A percentile compares a stretch with the other conserved stretches of the same genome.
Conservation (phyloP, 2,113 vertebrate genomes). For the Paramormyrops kingsleyae region DNA sequence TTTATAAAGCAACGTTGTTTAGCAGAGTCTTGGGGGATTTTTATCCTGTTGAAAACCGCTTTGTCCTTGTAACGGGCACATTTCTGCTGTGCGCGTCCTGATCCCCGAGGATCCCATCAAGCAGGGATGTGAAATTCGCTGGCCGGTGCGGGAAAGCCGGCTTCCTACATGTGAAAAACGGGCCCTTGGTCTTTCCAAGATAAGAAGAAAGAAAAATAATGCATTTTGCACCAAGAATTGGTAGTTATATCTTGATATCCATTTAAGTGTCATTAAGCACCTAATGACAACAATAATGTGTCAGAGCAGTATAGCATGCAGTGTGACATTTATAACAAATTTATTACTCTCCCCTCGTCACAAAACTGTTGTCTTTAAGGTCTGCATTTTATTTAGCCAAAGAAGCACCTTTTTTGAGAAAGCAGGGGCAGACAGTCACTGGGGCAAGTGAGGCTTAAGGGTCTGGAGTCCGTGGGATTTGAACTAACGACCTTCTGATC, state of each 20-base stretch:
- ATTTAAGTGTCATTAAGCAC: not conserved
- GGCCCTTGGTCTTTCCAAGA: not conserved
- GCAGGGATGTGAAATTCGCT: not conserved
- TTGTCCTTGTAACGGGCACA: not conserved
- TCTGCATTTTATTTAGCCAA: not conserved
- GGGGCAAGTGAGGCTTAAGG: not conserved
- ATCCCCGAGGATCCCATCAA: not conserved
- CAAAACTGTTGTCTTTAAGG: not conserved
- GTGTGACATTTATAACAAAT: not conserved
- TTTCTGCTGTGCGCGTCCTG: not conserved
- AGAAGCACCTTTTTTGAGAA: not conserved
- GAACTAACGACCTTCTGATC: not conserved
- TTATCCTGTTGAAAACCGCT: not conserved
- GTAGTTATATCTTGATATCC: not conserved
- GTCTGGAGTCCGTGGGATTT: not conserved
- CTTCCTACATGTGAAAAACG: not conserved
- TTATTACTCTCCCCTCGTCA: not conserved
- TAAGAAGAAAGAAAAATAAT: not conserved
- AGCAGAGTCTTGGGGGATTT: not conserved
- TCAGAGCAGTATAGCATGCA: not conserved
- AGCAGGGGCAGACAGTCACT: not conserved
- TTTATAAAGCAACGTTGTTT: not conserved
- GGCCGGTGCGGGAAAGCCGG: not conserved
- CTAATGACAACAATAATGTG: not conserved
- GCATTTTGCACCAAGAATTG: not conserved